phyloP scores from a whole-genome alignment of 2,888 invertebrate genomes.

The Athalia cordata region DNA sequence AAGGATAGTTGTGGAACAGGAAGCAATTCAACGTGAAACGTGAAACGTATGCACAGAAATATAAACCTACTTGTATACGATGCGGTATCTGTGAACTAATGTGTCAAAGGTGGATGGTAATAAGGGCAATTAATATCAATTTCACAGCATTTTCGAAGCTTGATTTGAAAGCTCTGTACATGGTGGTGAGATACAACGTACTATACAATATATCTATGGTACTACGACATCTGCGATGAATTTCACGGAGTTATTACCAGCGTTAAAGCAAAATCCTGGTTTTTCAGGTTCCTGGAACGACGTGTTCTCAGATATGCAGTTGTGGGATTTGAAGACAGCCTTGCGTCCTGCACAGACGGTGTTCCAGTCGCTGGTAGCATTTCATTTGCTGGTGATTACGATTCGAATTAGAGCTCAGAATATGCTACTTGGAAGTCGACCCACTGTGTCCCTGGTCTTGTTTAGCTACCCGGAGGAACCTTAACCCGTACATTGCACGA shows the following conservation, averaged over 20 bases:
- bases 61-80: neutral
- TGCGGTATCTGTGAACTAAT: conserved; percentile 52
- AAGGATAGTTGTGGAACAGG: neutral
- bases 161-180: conserved; percentile 32
- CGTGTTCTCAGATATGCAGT: neutral
- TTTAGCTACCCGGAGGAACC: conserved; percentile 30
- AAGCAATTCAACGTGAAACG: neutral
- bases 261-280: neutral
- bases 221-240: neutral
- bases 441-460: conserved; percentile 33
- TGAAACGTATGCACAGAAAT: conserved; percentile 5
- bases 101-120: conserved; percentile 58
- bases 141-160: conserved; percentile 18
- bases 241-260: neutral
- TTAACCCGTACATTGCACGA: conserved; percentile 15
- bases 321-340: neutral
- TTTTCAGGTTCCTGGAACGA: neutral
- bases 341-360: conserved; percentile 9
- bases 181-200: neutral
- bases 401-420: conserved; percentile 1
- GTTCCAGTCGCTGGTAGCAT: neutral
- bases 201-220: no score
- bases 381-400: conserved; percentile 19
- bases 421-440: neutral
- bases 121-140: conserved; percentile 54